Base-by-base conservation (phyloP, 2,797 vertebrate genomes). In the Tangara arthus region DNA sequence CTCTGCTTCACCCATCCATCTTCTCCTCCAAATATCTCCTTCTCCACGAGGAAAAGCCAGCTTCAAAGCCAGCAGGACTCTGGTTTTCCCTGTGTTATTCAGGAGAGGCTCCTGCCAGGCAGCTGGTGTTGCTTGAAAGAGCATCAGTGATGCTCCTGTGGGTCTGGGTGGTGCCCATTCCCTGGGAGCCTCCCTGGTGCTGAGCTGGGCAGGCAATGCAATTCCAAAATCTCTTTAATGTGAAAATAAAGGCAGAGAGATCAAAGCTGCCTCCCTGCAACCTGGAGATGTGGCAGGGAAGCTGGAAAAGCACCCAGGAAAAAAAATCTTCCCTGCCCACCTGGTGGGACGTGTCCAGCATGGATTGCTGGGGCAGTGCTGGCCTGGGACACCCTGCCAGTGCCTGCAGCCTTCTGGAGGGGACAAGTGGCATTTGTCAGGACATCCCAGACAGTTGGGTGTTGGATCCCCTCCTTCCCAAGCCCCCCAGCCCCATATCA, bases 181-280 rank as follows among this genome's bases (percentile, higher is more conserved):
- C 89, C 60, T 0, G 1, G 72, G 70, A 81, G 85, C 72, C 49
- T 88, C 77, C 89, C 60, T 0, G 32, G 49, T 20, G 82, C 93
- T 37, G 55, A 56, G 69, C 61, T n/a, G 80, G 80, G 63, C 90
- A 83, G 59, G 77, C 78, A 81, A 52, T 0, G 1, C 0, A 1
- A 60, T 84, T 69, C 82, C 85, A 35, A 11, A 94, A 64, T 93
- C 96, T 95, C 78, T 97, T 95, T 95, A 59, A 95, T 76, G 92
- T 93, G 18, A 56, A 90, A 94, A 64, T 60, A 89, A 70, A 1
- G 5, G 26, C 0, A 0, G 55, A 0, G 55, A 0, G 86, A 96
- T 96, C 83, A 94, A 95, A 95, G 92, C 94, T 21, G 60, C 77
- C 76, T 88, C 73, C 24, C 63, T 5, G 63, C 86, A 79, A 50